Evolutionary conservation across 2,888 invertebrate species (phyloP), one percentile per base, ranked within the genome.

Genomic region (Allolobophora icterica): DNA sequence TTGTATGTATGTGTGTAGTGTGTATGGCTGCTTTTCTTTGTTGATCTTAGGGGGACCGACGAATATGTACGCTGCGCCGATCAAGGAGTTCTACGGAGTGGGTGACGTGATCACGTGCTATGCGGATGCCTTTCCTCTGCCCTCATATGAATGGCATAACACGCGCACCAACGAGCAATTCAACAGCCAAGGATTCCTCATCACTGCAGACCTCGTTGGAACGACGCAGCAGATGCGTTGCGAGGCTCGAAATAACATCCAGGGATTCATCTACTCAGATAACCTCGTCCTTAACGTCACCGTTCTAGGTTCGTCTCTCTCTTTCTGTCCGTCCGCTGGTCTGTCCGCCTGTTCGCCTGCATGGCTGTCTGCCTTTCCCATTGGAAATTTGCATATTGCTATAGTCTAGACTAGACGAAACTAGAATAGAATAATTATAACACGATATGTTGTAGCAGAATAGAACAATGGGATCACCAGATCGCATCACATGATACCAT

Each of bases 171-270:
- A 38, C 30, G 84, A 83, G 17, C 3, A 38, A 0, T 90, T 35
- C 87, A 6, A 21, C 30, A 84, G 84, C n/a, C 40, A 83, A n/a
- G 35, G n/a, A 38, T 24, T 90, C n/a, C 5, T 8, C 15, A 19
- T 90, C 45, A 40, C 30, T 30, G 38, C 3, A 11, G 8, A 21
- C n/a, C 35, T 83, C n/a, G n/a, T 40, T 8, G 90, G 90, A n/a
- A 42, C 45, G 21, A 90, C 83, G 40, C 90, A 90, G 87, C 21
- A 35, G n/a, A 40, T 90, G 84, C 34, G 90, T 21, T 90, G 90
- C n/a, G 19, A 90, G 34, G 90, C 90, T 38, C 21, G 6, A 38
- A 90, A 90, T 45, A 30, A 11, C 5, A 90, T 90, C 40, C 38
- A 90, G 33, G 84, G 84, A 83, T 38, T 84, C 40, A 24, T 33